phyloP scores from a whole-genome alignment of 2,888 invertebrate genomes.

The Agrochola circellaris region DNA sequence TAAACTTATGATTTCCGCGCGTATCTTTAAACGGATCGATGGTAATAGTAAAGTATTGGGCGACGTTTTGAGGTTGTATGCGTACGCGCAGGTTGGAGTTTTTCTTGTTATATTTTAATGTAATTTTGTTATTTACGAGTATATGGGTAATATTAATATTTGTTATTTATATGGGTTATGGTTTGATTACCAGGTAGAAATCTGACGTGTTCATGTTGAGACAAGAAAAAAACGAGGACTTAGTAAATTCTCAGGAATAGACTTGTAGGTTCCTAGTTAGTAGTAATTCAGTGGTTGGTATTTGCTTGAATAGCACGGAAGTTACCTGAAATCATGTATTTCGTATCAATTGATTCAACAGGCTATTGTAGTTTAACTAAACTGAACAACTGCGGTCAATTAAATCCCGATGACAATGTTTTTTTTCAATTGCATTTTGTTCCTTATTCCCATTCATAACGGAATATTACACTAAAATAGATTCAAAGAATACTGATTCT shows the following conservation, averaged over 20 bases:
- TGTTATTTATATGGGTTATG: not conserved
- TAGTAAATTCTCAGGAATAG: not conserved
- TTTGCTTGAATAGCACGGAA: not conserved
- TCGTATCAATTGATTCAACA: not conserved
- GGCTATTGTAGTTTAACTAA: not conserved
- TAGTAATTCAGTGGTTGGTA: not conserved
- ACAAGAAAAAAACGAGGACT: not conserved
- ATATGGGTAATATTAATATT: too few relatives aligned
- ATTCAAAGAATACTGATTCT: conserved; percentile 41
- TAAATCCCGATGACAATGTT: not conserved
- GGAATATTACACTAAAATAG: conserved; percentile 26
- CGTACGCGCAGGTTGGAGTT: not conserved
- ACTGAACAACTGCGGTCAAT: not conserved
- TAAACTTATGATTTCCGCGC: conserved; percentile 58
- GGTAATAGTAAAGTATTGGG: conserved; percentile 29
- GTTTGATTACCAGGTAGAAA: not conserved
- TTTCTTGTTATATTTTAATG: conserved; percentile 1
- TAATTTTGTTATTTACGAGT: not conserved
- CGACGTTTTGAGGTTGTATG: conserved; percentile 14
- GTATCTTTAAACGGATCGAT: conserved; percentile 41
- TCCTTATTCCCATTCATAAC: conserved; percentile 4
- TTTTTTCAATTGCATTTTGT: conserved; percentile 6
- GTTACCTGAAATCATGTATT: not conserved
- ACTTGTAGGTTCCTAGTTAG: not conserved
- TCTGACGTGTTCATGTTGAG: not conserved